Conservation (phyloP, 2,888 invertebrate species). For the Cataglyphis altisquamis region DNA sequence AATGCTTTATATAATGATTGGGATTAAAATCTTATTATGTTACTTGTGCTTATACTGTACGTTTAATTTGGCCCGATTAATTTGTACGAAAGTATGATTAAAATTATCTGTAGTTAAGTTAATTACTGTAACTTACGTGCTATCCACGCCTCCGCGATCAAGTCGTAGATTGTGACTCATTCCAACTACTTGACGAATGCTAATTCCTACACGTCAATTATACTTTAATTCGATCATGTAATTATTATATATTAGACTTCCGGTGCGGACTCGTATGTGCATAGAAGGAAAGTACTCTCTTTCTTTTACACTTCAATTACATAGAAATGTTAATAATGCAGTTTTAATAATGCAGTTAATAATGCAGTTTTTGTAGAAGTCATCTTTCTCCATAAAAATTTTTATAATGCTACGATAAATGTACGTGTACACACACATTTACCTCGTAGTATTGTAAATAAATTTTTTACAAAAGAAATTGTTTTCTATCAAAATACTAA, state of each 20-base stretch:
- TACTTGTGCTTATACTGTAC: slow-evolving; percentile 64
- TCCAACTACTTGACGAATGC: slow-evolving; percentile 75
- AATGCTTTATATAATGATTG: not conserved
- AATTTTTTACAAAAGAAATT: not conserved
- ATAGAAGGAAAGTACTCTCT: not conserved
- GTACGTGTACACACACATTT: not conserved
- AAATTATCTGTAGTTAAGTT: slow-evolving; percentile 82
- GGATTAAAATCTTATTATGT: slow-evolving; percentile 6
- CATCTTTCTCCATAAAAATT: not conserved
- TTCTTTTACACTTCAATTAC: not conserved
- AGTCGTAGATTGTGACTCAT: slow-evolving; percentile 79
- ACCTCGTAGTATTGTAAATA: not conserved
- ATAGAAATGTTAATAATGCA: not conserved
- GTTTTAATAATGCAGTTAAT: not conserved
- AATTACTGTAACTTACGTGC: slow-evolving; percentile 81
- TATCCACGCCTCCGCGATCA: slow-evolving; percentile 77
- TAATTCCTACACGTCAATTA: slow-evolving; percentile 72
- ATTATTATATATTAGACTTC: slow-evolving; percentile 83
- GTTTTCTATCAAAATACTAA: not conserved
- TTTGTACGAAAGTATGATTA: slow-evolving; percentile 79
- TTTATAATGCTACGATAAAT: not conserved
- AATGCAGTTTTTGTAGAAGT: not conserved
- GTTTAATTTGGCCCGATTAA: slow-evolving; percentile 78
- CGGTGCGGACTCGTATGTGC: not conserved
- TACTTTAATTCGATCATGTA: slow-evolving; percentile 53